Conservation (phyloP, 2,888 invertebrate genomes). For the Stenodema calcarata region DNA sequence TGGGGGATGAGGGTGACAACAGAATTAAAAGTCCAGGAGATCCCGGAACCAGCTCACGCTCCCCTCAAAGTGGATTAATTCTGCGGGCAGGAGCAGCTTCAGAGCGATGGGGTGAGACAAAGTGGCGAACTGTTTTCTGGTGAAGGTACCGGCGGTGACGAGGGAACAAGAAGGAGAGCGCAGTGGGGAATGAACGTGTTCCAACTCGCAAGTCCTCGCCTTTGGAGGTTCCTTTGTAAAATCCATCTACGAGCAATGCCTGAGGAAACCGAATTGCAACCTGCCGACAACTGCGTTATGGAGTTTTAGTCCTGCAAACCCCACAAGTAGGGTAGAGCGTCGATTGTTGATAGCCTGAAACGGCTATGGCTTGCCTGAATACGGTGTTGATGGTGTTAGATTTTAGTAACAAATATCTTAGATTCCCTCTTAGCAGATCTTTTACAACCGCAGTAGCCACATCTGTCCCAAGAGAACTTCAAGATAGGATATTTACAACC, state of each 20-base stretch:
- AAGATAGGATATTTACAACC: too few relatives aligned
- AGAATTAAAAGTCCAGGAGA: slow-evolving; percentile 35
- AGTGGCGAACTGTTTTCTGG: background rate
- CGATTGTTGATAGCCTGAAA: too few relatives aligned
- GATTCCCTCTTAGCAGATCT: too few relatives aligned
- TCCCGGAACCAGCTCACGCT: slow-evolving; percentile 42
- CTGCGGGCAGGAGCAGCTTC: background rate
- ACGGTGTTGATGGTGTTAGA: too few relatives aligned
- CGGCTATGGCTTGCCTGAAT: too few relatives aligned
- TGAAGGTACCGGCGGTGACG: background rate
- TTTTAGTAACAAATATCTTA: too few relatives aligned
- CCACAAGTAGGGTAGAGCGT: too few relatives aligned
- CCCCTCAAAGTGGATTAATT: slow-evolving; percentile 42
- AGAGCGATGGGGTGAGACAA: background rate
- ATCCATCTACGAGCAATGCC: background rate
- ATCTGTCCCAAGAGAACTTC: too few relatives aligned
- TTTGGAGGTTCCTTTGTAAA: background rate
- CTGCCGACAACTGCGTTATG: too few relatives aligned
- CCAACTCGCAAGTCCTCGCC: background rate
- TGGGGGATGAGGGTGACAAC: background rate
- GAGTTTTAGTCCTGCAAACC: too few relatives aligned
- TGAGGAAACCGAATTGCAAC: background rate
- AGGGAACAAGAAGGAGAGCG: background rate
- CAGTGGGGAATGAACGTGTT: background rate
- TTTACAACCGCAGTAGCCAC: too few relatives aligned